These are phyloP conservation scores for Apolygus lucorum DNA, from an alignment of 1,140 invertebrate species.

Conservation along the genomic window DNA sequence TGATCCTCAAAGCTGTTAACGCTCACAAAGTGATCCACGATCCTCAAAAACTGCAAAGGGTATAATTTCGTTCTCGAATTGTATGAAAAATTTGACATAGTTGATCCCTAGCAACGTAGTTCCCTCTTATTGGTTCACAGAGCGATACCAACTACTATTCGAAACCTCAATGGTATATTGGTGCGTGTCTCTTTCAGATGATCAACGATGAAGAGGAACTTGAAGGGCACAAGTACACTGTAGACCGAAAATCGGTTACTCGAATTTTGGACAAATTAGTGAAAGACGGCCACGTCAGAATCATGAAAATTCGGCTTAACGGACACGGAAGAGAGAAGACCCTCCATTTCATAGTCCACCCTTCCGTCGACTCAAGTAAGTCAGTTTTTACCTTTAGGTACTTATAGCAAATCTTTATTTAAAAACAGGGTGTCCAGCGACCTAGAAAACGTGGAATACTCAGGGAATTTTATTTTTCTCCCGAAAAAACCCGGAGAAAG, in stretches of 20 bases:
- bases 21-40: constrained; percentile 49
- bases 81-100: too few relatives aligned
- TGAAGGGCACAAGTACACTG: constrained; percentile 47
- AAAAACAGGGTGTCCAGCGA: too few relatives aligned
- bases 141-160: too few relatives aligned
- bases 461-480: too few relatives aligned
- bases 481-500: too few relatives aligned
- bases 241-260: constrained; percentile 53
- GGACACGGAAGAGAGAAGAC: constrained; percentile 42
- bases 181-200: constrained; percentile 38
- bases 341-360: constrained; percentile 50
- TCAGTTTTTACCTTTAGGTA: not conserved
- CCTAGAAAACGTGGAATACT: too few relatives aligned
- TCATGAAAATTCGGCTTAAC: constrained; percentile 47
- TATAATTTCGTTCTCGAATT: too few relatives aligned
- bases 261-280: constrained; percentile 48
- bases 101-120: too few relatives aligned
- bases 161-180: too few relatives aligned
- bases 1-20: constrained; percentile 51
- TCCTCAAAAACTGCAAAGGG: constrained; percentile 45
- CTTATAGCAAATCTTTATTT: too few relatives aligned
- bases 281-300: constrained; percentile 50
- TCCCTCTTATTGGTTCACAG: too few relatives aligned
- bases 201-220: constrained; percentile 47
- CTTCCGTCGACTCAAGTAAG: constrained; percentile 37